A percentile compares a stretch with the other conserved stretches of the same genome.
These are phyloP conservation scores for Salvelinus sp. DNA, from an alignment of 2,113 vertebrate species.

Conservation along the genomic window DNA sequence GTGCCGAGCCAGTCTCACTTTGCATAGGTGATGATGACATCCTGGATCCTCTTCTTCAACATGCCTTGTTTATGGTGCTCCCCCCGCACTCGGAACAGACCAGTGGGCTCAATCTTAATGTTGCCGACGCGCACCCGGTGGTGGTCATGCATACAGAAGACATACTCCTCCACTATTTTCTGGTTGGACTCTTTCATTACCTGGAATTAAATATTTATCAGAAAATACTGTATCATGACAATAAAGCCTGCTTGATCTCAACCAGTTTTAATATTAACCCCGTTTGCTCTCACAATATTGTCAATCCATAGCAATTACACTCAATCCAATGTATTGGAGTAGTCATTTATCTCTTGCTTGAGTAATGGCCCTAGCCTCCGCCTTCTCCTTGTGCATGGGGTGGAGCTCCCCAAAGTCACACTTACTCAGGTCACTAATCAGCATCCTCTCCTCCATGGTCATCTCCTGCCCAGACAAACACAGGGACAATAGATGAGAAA, in stretches of 20 bases:
- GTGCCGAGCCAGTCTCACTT: slow-evolving; percentile 42
- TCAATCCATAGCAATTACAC: no score
- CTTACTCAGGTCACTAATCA: slow-evolving; percentile 72
- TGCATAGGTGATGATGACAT: slow-evolving; percentile 73
- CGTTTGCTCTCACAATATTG: no score
- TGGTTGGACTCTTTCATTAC: slow-evolving; percentile 69
- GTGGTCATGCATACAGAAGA: slow-evolving; percentile 69
- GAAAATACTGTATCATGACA: not conserved
- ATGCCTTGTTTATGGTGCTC: slow-evolving; percentile 76
- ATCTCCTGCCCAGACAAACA: slow-evolving; percentile 66
- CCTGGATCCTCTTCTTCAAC: slow-evolving; percentile 75
- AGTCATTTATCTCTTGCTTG: slow-evolving; percentile 46
- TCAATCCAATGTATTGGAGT: no score
- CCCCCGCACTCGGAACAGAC: slow-evolving; percentile 65
- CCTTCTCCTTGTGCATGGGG: slow-evolving; percentile 71
- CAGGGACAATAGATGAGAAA: slow-evolving; percentile 4
- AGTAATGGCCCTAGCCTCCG: slow-evolving; percentile 68
- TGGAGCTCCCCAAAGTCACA: slow-evolving; percentile 75
- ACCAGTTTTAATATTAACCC: not conserved
- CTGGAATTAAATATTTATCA: slow-evolving; percentile 18
- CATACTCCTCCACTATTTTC: slow-evolving; percentile 69
- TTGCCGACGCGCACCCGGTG: slow-evolving; percentile 70
- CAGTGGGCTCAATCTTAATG: slow-evolving; percentile 73
- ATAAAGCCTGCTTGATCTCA: slow-evolving; percentile 68
- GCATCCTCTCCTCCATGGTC: slow-evolving; percentile 66